Evolutionary conservation across 1,140 invertebrate genomes (phyloP).

Genomic region (Linepithema humile): DNA sequence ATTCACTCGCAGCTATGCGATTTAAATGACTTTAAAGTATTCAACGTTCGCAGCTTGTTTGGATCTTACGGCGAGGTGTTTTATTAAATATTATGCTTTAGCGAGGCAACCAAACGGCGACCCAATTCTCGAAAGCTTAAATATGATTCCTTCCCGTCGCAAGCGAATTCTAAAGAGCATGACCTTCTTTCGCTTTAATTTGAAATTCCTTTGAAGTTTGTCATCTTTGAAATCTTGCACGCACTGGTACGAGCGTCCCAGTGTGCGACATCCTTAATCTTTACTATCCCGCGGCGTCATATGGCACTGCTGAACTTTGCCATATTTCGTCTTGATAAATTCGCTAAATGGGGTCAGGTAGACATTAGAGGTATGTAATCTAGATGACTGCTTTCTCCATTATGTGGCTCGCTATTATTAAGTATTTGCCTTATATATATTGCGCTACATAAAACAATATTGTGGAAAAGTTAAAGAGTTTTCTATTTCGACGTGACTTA

Average conservation of each 20-base stretch:
- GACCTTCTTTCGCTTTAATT: slow-evolving; percentile 48
- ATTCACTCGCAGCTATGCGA: slow-evolving; percentile 10
- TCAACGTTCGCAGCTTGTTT: slow-evolving; percentile 15
- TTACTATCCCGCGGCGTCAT: slow-evolving; percentile 35
- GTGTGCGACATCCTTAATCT: slow-evolving; percentile 45
- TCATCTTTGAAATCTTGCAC: slow-evolving; percentile 7
- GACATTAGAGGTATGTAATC: slow-evolving; percentile 34
- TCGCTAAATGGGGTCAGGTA: slow-evolving; percentile 13
- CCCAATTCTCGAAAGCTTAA: slow-evolving; percentile 35
- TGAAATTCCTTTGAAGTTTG: slow-evolving; percentile 33
- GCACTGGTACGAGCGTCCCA: neutral
- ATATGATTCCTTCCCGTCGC: slow-evolving; percentile 9
- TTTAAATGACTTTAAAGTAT: slow-evolving; percentile 39
- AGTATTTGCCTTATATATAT: no score
- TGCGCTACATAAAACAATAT: neutral
- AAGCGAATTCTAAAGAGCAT: neutral
- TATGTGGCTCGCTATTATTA: neutral
- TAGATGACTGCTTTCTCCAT: neutral
- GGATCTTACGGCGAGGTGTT: neutral
- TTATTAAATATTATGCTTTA: slow-evolving; percentile 24
- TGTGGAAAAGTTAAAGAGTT: neutral
- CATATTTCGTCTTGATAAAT: slow-evolving; percentile 52
- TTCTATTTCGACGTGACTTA: neutral
- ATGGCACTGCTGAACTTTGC: slow-evolving; percentile 43
- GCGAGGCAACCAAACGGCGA: neutral